Evolutionary conservation across 1,140 invertebrate species (phyloP).

Genomic region (Macrocentrus cingulum): DNA sequence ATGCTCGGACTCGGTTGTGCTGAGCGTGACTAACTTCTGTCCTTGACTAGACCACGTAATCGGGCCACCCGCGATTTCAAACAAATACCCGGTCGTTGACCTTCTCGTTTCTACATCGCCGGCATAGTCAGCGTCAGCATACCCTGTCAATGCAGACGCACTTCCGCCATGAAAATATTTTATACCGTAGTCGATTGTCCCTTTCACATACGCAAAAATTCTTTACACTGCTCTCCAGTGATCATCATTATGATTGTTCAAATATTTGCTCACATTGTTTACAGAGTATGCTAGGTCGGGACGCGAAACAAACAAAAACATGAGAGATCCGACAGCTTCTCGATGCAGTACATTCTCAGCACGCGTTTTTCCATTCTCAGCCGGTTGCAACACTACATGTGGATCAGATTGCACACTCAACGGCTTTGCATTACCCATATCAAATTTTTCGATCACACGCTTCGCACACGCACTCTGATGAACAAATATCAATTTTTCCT

Average conservation of each 20-base stretch:
- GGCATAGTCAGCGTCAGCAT: constrained; percentile 14
- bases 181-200: constrained; percentile 24
- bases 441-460: neutral
- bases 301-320: constrained; percentile 45
- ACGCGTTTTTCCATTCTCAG: neutral
- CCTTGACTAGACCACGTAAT: neutral
- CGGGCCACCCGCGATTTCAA: neutral
- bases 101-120: constrained; percentile 33
- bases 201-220: constrained; percentile 43
- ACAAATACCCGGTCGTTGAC: constrained; percentile 11
- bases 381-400: neutral
- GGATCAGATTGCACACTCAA: neutral
- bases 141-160: constrained; percentile 3
- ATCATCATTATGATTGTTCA: constrained; percentile 28
- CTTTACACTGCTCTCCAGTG: constrained; percentile 42
- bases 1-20: constrained; percentile 57
- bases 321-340: constrained; percentile 41
- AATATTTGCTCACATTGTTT: constrained; percentile 35
- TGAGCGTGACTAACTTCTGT: constrained; percentile 32
- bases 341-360: constrained; percentile 30
- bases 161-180: constrained; percentile 6
- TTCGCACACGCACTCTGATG: neutral
- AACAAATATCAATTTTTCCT: neutral
- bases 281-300: constrained; percentile 48
- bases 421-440: neutral